These are phyloP conservation scores for Melanostoma scalare DNA, from an alignment of 2,888 invertebrate genomes.

Conservation along the genomic window DNA sequence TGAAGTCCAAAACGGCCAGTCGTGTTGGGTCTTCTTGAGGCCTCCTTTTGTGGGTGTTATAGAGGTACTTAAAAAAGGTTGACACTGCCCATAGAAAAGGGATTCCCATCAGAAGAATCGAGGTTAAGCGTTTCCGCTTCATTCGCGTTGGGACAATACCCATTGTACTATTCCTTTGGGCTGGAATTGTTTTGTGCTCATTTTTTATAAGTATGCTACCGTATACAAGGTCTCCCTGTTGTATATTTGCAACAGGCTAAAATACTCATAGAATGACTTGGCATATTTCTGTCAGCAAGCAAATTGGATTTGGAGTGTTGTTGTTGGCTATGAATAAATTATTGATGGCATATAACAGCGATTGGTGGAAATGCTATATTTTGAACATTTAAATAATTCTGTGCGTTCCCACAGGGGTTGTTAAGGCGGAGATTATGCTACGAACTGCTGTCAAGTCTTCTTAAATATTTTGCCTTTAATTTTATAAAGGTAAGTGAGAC, in stretches of 20 bases:
- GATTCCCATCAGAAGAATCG: slow-evolving; percentile 23
- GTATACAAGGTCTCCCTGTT: slow-evolving; percentile 13
- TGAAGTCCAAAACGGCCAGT: slow-evolving; percentile 20
- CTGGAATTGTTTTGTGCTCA: background rate
- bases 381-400: background rate
- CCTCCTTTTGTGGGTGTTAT: slow-evolving; percentile 7
- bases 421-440: too few relatives aligned
- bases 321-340: background rate
- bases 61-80: slow-evolving; percentile 2
- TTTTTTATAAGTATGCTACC: slow-evolving; percentile 3
- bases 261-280: background rate
- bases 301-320: slow-evolving; percentile 16
- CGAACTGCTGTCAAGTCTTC: too few relatives aligned
- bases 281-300: slow-evolving; percentile 5
- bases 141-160: slow-evolving; percentile 21
- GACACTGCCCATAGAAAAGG: background rate
- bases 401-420: too few relatives aligned
- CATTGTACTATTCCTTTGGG: slow-evolving; percentile 29
- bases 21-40: too few relatives aligned
- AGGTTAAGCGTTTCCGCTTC: slow-evolving; percentile 33
- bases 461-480: too few relatives aligned
- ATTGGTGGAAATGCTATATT: slow-evolving; percentile 7
- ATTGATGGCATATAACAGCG: slow-evolving; percentile 41
- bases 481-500: too few relatives aligned
- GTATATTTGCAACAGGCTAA: slow-evolving; percentile 28